Percentiles rank a stretch among this genome's conserved stretches.
phyloP scores from a whole-genome alignment of 2,888 invertebrate genomes.

The Dynastes tityus region DNA sequence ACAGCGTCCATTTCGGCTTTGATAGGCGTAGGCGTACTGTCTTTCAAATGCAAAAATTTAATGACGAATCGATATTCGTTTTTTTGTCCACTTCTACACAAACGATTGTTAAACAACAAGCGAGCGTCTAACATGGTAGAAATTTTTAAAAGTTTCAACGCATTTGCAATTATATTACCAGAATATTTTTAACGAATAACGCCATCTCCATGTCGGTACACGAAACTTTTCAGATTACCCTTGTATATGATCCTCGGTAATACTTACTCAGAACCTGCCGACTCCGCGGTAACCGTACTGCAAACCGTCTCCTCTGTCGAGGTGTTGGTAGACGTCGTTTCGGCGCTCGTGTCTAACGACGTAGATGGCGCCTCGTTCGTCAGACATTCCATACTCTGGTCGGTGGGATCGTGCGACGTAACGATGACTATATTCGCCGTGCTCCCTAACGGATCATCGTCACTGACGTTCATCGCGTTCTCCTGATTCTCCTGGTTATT shows the following conservation, averaged over 20 bases:
- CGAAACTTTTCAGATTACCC: no score
- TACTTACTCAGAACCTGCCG: slow-evolving; percentile 24
- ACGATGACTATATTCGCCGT: slow-evolving; percentile 35
- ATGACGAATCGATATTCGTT: no score
- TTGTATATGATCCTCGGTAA: neutral
- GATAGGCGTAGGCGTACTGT: no score
- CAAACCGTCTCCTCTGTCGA: slow-evolving; percentile 17
- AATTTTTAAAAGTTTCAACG: no score
- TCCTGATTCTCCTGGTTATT: slow-evolving; percentile 45
- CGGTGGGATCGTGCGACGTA: slow-evolving; percentile 30
- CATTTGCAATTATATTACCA: no score
- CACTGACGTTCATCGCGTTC: slow-evolving; percentile 15
- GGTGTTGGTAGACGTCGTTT: slow-evolving; percentile 17
- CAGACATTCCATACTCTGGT: slow-evolving; percentile 35
- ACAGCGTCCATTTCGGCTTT: no score
- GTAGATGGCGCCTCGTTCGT: slow-evolving; percentile 26
- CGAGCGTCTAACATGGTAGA: no score
- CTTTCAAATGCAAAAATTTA: no score
- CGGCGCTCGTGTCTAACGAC: slow-evolving; percentile 24
- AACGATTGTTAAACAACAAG: no score
- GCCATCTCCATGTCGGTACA: no score
- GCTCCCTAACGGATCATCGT: slow-evolving; percentile 27
- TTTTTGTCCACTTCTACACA: no score
- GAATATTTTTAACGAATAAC: no score
- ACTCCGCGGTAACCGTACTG: slow-evolving; percentile 9